Evolutionary conservation across 2,113 vertebrate species (phyloP).

Genomic region (Pachyramphus minor): DNA sequence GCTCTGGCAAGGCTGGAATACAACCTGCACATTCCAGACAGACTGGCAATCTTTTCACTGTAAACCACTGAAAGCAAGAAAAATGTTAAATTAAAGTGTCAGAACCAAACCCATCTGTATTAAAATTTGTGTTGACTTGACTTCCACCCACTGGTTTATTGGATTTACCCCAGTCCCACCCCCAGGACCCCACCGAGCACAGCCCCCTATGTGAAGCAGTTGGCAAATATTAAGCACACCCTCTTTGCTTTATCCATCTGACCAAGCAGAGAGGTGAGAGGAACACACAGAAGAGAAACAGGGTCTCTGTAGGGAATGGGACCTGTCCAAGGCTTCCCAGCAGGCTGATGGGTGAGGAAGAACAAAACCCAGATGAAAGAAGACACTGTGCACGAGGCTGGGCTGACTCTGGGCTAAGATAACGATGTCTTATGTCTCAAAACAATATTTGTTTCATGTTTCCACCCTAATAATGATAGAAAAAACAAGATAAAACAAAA

Average conservation of each 20-base stretch:
- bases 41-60: slow-evolving; percentile 16
- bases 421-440: neutral
- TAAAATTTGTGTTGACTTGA: neutral
- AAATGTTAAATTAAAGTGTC: neutral
- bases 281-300: neutral
- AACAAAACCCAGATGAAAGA: neutral
- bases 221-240: neutral
- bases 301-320: fast-evolving
- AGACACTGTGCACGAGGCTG: fast-evolving
- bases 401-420: neutral
- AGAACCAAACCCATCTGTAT: neutral
- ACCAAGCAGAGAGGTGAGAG: neutral
- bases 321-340: neutral
- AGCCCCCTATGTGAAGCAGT: neutral
- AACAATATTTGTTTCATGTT: neutral
- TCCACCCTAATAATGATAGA: neutral
- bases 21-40: slow-evolving; percentile 21
- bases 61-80: neutral
- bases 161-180: neutral
- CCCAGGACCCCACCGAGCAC: neutral
- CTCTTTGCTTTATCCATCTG: neutral
- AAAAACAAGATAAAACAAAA: neutral
- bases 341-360: neutral
- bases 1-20: neutral
- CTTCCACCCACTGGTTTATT: neutral